Conservation (phyloP, 2,113 vertebrate genomes). For the Rhynchomys soricoides region DNA sequence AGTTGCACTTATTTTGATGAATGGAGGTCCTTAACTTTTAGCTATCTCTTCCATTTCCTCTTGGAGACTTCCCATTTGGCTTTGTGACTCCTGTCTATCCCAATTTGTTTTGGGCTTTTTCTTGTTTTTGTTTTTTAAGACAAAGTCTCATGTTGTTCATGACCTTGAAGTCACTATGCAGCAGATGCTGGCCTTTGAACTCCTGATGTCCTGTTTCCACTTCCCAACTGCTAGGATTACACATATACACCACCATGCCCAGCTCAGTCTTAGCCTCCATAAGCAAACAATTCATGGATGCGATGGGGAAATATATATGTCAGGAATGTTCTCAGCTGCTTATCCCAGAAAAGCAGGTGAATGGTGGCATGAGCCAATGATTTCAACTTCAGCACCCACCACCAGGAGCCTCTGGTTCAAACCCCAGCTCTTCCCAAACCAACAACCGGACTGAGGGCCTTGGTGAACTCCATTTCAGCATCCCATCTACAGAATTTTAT, state of each 20-base stretch:
- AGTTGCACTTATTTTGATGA: constrained; percentile 28
- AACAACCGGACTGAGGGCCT: neutral
- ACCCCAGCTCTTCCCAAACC: neutral
- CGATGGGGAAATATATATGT: neutral
- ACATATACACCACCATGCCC: neutral
- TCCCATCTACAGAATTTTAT: neutral
- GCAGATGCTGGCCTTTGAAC: neutral
- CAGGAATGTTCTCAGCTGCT: constrained; percentile 9
- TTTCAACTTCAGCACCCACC: neutral
- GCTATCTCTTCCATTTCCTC: constrained; percentile 52
- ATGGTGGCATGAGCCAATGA: neutral
- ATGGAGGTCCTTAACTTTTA: constrained; percentile 42
- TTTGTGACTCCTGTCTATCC: neutral
- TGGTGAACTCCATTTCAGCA: neutral
- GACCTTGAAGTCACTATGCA: neutral
- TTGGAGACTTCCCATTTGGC: constrained; percentile 29
- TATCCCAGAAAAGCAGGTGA: neutral
- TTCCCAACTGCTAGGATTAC: too few species aligned
- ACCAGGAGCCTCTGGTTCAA: neutral
- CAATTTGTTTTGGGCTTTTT: neutral
- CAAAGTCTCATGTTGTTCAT: neutral
- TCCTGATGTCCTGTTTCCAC: neutral
- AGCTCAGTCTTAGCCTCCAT: neutral
- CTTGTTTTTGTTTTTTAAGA: neutral
- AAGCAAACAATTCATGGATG: neutral